These are phyloP conservation scores for Campylomormyrus tamandua DNA, from an alignment of 2,113 vertebrate species.

Conservation along the genomic window DNA sequence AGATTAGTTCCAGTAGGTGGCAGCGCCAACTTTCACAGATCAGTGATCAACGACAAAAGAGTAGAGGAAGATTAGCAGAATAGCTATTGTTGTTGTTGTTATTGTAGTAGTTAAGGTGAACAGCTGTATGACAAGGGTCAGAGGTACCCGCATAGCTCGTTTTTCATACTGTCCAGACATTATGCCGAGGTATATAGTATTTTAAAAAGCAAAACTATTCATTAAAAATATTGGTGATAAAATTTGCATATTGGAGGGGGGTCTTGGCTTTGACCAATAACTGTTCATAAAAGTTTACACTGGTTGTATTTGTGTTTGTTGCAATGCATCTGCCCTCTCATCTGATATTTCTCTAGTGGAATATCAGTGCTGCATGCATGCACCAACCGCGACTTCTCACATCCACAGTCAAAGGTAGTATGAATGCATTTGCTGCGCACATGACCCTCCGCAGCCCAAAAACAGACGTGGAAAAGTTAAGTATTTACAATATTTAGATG, in stretches of 20 bases:
- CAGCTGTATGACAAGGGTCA: too few relatives aligned
- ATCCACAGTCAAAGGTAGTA: background rate
- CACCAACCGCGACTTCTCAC: background rate
- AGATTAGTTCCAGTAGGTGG: background rate
- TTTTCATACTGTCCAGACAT: too few relatives aligned
- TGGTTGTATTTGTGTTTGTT: background rate
- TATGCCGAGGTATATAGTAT: too few relatives aligned
- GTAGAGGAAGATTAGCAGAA: background rate
- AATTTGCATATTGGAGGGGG: too few relatives aligned
- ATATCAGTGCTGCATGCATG: background rate
- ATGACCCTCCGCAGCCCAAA: background rate
- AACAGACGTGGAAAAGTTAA: background rate
- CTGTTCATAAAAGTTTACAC: background rate
- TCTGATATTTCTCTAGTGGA: background rate
- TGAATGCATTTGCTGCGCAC: background rate
- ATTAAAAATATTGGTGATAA: too few relatives aligned
- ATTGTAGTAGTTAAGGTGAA: too few relatives aligned
- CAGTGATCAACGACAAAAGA: background rate
- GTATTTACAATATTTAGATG: background rate
- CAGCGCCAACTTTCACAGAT: too few relatives aligned
- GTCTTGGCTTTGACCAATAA: background rate
- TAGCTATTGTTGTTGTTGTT: background rate
- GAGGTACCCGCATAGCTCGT: too few relatives aligned
- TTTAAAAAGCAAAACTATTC: too few relatives aligned
- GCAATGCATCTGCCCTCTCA: background rate